Percentiles rank a stretch among this genome's conserved stretches.
phyloP scores from a whole-genome alignment of 2,113 vertebrate genomes.

The Raja brachyura region DNA sequence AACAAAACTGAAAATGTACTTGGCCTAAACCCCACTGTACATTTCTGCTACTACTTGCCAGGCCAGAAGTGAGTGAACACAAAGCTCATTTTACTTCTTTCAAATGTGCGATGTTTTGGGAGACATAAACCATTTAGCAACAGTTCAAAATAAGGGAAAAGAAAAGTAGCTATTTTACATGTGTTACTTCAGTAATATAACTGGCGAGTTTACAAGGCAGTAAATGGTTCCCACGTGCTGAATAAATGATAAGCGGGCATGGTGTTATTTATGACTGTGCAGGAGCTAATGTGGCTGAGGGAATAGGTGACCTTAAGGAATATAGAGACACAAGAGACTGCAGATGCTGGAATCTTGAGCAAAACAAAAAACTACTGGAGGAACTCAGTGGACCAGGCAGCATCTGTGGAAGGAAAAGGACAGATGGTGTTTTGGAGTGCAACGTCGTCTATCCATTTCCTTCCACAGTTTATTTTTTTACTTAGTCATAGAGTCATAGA shows the following conservation, averaged over 20 bases:
- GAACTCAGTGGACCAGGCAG: no score
- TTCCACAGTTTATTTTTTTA: no score
- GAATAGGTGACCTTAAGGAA: neutral
- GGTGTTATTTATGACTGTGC: neutral
- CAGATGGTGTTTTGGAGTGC: no score
- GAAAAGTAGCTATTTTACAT: neutral
- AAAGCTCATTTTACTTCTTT: neutral
- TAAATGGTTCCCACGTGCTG: constrained; percentile 17
- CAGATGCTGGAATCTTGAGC: no score
- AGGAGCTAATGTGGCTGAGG: neutral
- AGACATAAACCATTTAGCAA: neutral
- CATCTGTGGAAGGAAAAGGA: no score
- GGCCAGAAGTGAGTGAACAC: neutral
- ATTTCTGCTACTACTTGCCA: neutral
- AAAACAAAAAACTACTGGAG: no score
- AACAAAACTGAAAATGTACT: neutral
- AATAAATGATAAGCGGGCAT: neutral
- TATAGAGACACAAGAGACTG: no score
- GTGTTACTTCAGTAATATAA: constrained; percentile 17
- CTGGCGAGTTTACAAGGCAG: neutral
- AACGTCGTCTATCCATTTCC: no score
- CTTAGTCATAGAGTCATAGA: no score
- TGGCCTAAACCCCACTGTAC: neutral
- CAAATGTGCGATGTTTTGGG: neutral
- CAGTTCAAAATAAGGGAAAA: neutral